Evolutionary conservation across 2,113 vertebrate genomes (phyloP).

Genomic region (Oxyruncus cristatus): DNA sequence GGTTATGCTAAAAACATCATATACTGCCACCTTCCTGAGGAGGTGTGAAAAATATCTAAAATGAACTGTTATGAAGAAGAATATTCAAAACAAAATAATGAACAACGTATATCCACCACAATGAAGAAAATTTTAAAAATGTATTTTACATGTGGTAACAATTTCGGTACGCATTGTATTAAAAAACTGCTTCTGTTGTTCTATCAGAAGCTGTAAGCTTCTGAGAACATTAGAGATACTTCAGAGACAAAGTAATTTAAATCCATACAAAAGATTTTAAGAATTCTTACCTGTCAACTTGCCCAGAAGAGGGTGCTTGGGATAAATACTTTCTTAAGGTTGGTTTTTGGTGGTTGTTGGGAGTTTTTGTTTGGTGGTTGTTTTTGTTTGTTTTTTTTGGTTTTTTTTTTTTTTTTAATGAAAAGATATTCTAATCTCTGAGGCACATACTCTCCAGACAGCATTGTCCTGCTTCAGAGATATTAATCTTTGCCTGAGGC

Average conservation of each 20-base stretch:
- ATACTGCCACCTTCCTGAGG: neutral
- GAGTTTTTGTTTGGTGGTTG: neutral
- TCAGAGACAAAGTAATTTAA: neutral
- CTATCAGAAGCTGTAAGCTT: neutral
- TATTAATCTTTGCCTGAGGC: neutral
- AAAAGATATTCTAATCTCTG: neutral
- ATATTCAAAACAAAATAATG: neutral
- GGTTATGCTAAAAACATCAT: neutral
- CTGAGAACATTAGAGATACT: neutral
- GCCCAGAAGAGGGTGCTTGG: conserved; percentile 22
- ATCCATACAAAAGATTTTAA: neutral
- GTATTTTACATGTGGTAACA: neutral
- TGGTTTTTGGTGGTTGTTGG: neutral
- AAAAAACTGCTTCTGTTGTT: neutral
- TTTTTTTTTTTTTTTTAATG: neutral
- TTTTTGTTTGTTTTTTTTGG: no score
- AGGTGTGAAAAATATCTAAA: neutral
- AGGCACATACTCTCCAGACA: neutral
- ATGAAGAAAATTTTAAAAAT: neutral
- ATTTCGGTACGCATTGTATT: fast-evolving
- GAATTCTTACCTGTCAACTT: neutral
- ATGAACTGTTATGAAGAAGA: neutral
- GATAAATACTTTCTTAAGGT: neutral
- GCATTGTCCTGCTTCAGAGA: neutral
- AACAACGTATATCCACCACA: neutral